Evolutionary conservation across 1,140 invertebrate species (phyloP).

Genomic region (Popillia japonica): DNA sequence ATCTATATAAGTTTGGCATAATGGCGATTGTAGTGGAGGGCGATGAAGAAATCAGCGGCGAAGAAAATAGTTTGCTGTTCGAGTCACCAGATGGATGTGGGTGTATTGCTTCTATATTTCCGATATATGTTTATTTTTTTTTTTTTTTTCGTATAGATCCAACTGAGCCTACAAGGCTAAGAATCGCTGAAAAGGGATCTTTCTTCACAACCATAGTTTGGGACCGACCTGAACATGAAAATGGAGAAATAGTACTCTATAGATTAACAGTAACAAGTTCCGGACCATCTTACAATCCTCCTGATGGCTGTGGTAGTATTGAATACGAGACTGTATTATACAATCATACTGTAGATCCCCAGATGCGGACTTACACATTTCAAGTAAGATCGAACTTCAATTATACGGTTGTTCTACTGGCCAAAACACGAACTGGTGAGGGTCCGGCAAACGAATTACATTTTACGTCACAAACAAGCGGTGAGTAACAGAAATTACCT

Average conservation of each 20-base stretch:
- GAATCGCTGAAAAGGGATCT: neutral
- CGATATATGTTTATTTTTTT: neutral
- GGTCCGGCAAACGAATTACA: neutral
- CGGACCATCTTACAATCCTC: neutral
- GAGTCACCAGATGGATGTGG: constrained; percentile 24
- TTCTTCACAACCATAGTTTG: neutral
- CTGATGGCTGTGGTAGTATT: neutral
- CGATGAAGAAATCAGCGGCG: neutral
- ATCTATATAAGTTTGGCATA: neutral
- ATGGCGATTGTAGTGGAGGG: neutral
- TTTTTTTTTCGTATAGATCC: constrained; percentile 12
- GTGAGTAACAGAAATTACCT: too few relatives aligned
- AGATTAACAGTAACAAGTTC: neutral
- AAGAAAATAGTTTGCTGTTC: neutral
- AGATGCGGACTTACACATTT: neutral
- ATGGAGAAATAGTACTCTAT: neutral
- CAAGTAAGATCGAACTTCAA: neutral
- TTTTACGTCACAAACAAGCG: neutral
- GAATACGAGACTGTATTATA: neutral
- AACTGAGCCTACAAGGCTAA: neutral
- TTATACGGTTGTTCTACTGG: neutral
- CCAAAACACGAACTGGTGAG: neutral
- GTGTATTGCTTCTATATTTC: neutral
- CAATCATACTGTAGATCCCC: neutral
- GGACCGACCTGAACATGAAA: neutral